Evolutionary conservation across 37 sponge, comb jelly and placozoan species (phyloP), one percentile per base, ranked within the genome.

Genomic region (Agelas oroides): DNA sequence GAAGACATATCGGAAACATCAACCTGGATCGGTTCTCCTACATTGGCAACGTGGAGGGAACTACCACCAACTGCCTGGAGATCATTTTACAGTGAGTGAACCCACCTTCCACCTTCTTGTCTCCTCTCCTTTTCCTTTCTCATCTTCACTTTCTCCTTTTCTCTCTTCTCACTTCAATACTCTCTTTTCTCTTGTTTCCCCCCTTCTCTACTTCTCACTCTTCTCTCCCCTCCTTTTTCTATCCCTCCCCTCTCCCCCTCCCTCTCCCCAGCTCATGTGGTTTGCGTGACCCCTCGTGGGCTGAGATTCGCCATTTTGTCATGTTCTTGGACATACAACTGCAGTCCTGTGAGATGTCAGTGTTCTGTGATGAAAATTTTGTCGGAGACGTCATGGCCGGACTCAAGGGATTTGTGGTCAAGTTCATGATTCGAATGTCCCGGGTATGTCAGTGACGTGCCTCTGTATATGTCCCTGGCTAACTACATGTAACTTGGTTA

Each of bases 381-480:
- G 79, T 84, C 37, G 84, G 82, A 40, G 92, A 92, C 73, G 60
- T 65, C 25, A 58, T 81, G 55, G 36, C 63, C 33, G 89, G 89
- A 0, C 34, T 92, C 31, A 80, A 82, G 69, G 35, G 81, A 18
- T 97, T 97, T 88, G 97, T 91, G 20, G 87, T 97, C 23, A 94
- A 94, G 72, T 94, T 93, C 73, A 86, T 97, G 91, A 94, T 97
- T 39, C 53, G 54, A 30, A 97, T 97, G 97, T 92, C 95, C 25
- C 65, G 85, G 54, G 92, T 90, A 65, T 24, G 83, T 59, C 56
- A 54, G n/a, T 17, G 55, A n/a, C 14, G 27, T 25, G 31, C 3
- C 32, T 46, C 46, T 67, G 32, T 67, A 33, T 32, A 33, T 32
- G 46, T 32, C 19, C 19, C 31, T 32, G 68, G 33, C 28, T 67